Conservation (phyloP, 35 echinoderm and acorn worm genomes). For the Ophioderma brevispina region DNA sequence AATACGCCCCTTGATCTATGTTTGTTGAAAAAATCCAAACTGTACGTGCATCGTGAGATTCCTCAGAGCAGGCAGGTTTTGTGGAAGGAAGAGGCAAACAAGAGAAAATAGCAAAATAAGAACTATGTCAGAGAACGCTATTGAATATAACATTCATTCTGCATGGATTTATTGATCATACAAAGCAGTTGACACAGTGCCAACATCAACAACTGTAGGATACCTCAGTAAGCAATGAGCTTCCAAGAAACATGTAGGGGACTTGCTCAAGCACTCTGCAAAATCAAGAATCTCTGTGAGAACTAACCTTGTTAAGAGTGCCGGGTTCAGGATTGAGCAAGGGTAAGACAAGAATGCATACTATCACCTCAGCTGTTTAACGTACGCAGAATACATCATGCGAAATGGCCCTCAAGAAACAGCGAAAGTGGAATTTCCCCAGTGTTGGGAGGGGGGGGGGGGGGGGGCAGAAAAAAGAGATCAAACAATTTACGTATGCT, state of each 20-base stretch:
- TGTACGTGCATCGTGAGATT: background rate
- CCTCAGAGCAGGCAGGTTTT: background rate
- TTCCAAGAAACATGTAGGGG: background rate
- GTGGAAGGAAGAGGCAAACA: background rate
- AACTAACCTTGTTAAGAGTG: background rate
- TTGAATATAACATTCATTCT: background rate
- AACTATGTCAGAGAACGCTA: background rate
- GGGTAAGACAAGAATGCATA: background rate
- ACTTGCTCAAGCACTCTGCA: background rate
- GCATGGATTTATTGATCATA: background rate
- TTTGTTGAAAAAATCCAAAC: background rate
- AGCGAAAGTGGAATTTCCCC: too few species aligned
- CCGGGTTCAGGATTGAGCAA: background rate
- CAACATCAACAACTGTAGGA: background rate
- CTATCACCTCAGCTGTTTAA: background rate
- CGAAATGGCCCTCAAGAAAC: too few species aligned
- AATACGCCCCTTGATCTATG: background rate
- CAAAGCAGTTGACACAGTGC: background rate
- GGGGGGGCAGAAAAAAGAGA: too few species aligned
- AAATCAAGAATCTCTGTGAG: background rate
- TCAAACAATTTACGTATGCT: too few species aligned
- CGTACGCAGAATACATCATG: too few species aligned
- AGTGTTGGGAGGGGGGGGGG: too few species aligned
- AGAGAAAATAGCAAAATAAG: background rate
- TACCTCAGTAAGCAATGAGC: background rate